Conservation (phyloP, 2,797 vertebrate species). For the Hemibagrus guttatus region DNA sequence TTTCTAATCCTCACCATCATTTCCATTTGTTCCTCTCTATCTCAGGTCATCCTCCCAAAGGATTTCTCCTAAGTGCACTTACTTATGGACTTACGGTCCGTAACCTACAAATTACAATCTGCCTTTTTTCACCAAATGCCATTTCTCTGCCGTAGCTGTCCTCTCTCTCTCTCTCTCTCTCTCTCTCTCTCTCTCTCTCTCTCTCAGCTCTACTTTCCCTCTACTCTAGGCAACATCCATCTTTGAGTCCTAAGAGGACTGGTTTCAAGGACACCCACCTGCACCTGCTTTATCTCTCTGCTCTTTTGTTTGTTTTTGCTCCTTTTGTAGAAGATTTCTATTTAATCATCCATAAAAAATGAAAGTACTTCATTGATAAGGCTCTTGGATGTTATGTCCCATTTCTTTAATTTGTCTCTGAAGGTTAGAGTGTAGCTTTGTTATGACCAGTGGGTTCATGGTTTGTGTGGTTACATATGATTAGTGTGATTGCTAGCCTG, state of each 20-base stretch:
- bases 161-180: background rate
- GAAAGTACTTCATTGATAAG: background rate
- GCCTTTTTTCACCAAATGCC: background rate
- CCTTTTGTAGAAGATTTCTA: conserved; percentile 23
- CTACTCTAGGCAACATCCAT: conserved; percentile 1
- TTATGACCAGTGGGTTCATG: background rate
- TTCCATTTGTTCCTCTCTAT: background rate
- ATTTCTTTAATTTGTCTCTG: background rate
- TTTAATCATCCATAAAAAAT: conserved; percentile 4
- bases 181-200: conserved; percentile 38
- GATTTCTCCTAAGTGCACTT: background rate
- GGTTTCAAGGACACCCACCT: conserved; percentile 40
- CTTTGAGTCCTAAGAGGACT: background rate
- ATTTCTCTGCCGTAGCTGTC: background rate
- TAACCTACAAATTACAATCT: background rate
- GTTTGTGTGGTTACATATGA: background rate
- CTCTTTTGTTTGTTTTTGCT: conserved; percentile 15
- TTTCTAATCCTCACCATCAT: background rate
- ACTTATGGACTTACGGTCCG: background rate
- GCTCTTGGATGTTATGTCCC: background rate
- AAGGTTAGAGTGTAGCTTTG: background rate
- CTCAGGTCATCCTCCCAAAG: background rate
- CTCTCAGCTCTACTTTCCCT: conserved; percentile 22
- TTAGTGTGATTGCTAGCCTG: too few species aligned
- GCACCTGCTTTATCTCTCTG: conserved; percentile 36